Evolutionary conservation across 2,797 vertebrate genomes (phyloP).

Genomic region (Mus minutoides): DNA sequence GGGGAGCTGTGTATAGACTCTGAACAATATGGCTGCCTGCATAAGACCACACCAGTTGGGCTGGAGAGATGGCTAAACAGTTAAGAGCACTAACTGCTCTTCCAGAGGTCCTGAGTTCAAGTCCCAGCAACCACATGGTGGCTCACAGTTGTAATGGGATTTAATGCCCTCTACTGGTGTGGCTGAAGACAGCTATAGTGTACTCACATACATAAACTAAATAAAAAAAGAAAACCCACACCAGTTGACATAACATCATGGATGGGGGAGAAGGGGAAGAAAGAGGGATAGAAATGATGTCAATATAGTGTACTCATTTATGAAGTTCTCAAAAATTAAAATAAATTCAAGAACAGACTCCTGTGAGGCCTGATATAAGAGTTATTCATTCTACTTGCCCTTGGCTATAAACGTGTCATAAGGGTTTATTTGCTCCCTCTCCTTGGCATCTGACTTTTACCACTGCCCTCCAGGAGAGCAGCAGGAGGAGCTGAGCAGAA

Average conservation of each 20-base stretch:
- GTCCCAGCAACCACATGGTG: no score
- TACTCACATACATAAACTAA: no score
- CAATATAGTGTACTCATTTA: no score
- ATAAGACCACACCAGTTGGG: background rate
- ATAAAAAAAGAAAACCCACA: background rate
- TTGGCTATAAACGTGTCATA: no score
- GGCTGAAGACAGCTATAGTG: no score
- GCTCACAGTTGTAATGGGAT: no score
- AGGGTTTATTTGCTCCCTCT: background rate
- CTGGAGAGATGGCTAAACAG: no score
- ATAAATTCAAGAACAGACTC: background rate
- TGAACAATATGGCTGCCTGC: background rate
- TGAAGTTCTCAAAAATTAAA: background rate
- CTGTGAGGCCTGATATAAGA: background rate
- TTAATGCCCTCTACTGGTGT: no score
- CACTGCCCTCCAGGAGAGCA: background rate
- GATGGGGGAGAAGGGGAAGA: background rate
- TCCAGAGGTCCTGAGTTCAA: no score
- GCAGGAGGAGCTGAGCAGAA: background rate
- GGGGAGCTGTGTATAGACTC: background rate
- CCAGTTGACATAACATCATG: background rate
- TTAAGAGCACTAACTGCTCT: no score
- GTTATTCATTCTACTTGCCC: background rate
- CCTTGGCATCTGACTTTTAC: background rate
- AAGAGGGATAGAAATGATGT: background rate